Evolutionary conservation across 92 coral and sea anemone genomes (phyloP).

Genomic region (Epizoanthus ramosus): DNA sequence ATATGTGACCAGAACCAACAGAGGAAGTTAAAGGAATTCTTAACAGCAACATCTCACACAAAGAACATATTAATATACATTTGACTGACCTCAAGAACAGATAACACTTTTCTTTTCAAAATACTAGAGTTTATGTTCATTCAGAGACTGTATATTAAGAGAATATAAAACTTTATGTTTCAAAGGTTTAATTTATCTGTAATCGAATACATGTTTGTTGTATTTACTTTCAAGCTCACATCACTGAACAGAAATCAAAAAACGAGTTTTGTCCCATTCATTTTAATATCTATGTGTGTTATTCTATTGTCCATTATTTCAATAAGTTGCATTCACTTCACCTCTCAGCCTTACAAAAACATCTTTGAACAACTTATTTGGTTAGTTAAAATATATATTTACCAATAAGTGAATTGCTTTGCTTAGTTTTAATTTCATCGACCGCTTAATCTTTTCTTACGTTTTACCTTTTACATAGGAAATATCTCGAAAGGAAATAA

Average conservation of each 20-base stretch:
- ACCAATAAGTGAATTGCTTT: background rate
- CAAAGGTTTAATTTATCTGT: background rate
- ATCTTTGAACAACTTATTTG: no score
- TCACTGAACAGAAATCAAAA: background rate
- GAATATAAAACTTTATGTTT: background rate
- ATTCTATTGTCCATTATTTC: background rate
- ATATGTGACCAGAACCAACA: background rate
- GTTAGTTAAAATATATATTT: no score
- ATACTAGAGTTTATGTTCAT: background rate
- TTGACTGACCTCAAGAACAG: no score
- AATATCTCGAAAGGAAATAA: background rate
- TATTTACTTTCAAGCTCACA: no score
- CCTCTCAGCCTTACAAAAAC: background rate
- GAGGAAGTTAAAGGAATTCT: background rate
- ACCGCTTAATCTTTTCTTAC: no score
- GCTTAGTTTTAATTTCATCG: background rate
- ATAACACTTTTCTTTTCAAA: background rate
- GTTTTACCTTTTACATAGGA: background rate
- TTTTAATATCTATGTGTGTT: no score
- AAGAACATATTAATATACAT: background rate
- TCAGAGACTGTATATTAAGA: background rate
- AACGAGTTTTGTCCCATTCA: background rate
- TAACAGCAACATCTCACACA: background rate
- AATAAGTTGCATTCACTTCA: constrained; percentile 17
- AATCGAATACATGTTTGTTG: background rate